phyloP scores from a whole-genome alignment of 92 coral and sea anemone genomes.

The Siderastrea radians region DNA sequence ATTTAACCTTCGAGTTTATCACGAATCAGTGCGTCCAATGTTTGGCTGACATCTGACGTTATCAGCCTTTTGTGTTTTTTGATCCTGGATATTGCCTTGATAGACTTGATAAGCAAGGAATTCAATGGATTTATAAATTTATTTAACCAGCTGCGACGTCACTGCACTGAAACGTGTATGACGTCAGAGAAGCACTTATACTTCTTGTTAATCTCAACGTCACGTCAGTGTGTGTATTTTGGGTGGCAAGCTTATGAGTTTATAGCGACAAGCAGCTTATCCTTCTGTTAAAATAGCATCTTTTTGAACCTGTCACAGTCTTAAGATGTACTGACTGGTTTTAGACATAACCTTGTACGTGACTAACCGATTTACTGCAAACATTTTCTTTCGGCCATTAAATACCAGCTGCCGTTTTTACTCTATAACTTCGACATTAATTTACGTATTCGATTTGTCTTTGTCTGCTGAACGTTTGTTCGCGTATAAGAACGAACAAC shows the following conservation, averaged over 20 bases:
- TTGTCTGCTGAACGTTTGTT: too few relatives aligned
- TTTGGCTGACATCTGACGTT: background rate
- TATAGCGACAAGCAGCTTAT: background rate
- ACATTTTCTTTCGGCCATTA: too few relatives aligned
- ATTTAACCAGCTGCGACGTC: background rate
- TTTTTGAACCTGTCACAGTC: background rate
- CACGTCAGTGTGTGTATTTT: background rate
- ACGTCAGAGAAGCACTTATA: background rate
- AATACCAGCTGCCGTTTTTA: too few relatives aligned
- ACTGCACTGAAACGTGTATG: background rate
- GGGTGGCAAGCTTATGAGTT: background rate
- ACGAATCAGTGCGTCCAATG: constrained; percentile 3
- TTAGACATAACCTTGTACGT: too few relatives aligned
- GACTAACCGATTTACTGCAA: too few relatives aligned
- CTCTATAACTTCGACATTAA: too few relatives aligned
- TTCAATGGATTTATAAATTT: background rate
- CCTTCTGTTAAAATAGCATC: constrained; percentile 7
- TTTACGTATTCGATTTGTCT: too few relatives aligned
- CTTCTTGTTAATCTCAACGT: background rate
- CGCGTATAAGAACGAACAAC: too few relatives aligned
- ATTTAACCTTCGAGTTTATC: background rate
- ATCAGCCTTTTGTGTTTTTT: background rate
- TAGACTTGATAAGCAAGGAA: background rate
- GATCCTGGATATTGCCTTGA: background rate
- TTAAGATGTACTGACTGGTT: background rate